Conservation (phyloP, 2,797 vertebrate genomes). For the Sebastes iracundus region DNA sequence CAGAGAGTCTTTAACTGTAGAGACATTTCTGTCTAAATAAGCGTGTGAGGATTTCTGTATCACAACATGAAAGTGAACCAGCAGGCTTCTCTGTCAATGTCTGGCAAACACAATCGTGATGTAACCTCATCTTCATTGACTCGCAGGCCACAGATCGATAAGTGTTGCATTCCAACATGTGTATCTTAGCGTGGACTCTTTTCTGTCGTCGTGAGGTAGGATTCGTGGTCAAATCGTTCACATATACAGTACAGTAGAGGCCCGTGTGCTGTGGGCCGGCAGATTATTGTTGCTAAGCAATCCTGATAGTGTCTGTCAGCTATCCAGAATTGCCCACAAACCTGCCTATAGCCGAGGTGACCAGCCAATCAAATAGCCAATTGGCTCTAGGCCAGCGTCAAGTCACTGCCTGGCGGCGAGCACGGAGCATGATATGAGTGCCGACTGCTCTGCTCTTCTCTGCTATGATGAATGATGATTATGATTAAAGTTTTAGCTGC, state of each 20-base stretch:
- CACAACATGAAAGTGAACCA: slow-evolving; percentile 4
- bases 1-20: neutral
- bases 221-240: neutral
- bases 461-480: slow-evolving; percentile 1
- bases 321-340: slow-evolving; percentile 50
- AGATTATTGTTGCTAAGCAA: slow-evolving; percentile 78
- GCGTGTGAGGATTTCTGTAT: neutral
- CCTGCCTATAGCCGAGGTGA: slow-evolving; percentile 57
- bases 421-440: slow-evolving; percentile 12
- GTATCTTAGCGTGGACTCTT: neutral
- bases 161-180: slow-evolving; percentile 22
- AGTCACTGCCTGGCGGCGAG: slow-evolving; percentile 41
- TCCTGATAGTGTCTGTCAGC: slow-evolving; percentile 64
- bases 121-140: slow-evolving; percentile 19
- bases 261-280: slow-evolving; percentile 23
- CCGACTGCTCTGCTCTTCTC: slow-evolving; percentile 11
- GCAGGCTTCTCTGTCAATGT: neutral
- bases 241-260: slow-evolving; percentile 12
- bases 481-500: slow-evolving; percentile 45
- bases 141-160: slow-evolving; percentile 34
- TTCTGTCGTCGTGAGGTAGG: neutral
- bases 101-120: slow-evolving; percentile 7
- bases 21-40: neutral
- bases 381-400: slow-evolving; percentile 58
- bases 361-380: slow-evolving; percentile 63